Base-by-base conservation (phyloP, 2,888 invertebrate species). In the Protonemura montana region DNA sequence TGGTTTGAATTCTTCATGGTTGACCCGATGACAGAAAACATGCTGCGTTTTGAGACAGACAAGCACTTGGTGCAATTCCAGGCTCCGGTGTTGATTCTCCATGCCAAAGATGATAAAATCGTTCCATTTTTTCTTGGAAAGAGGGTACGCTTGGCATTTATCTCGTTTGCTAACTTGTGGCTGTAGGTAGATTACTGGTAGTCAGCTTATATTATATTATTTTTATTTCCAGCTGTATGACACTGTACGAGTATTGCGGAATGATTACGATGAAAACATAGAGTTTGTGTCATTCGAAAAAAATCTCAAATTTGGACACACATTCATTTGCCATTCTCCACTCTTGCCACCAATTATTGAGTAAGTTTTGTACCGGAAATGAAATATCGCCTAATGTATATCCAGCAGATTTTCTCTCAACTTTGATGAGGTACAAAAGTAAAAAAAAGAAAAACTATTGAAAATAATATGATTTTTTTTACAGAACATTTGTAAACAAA, bases 31-130 rank as follows among this genome's bases (percentile, higher is more conserved):
- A 93, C 94, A 42, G 91, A 92, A 13, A 95, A 95, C 89, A 94
- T 95, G 84, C 93, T 98, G 87, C 92, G 93, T 84, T 98, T 98
- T 92, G 94, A 94, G 89, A 96, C 96, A 7, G 98, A 98, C 91
- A 92, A 92, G 88, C 95, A 97, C 90, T 93, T 97, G 85, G 91
- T 91, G 7, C 92, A 93, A 85, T 93, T 94, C 35, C 91, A 93
- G 25, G 93, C 96, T 88, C 97, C 98, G 0, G 93, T 98, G 59
- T 92, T 98, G 89, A 97, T 99, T 89, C 92, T 99, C 35, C 98
- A 99, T 92, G 98, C 98, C 0, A 95, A 96, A 91, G 98, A 98
- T 91, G 99, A 99, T 91, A 92, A 93, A 84, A 94, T 98, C 29
- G 95, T 99, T 88, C 98, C 98, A 16, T 95, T 94, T 89, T 91